Evolutionary conservation across 2,113 vertebrate genomes (phyloP).

Genomic region (Amblyornis subalaris): DNA sequence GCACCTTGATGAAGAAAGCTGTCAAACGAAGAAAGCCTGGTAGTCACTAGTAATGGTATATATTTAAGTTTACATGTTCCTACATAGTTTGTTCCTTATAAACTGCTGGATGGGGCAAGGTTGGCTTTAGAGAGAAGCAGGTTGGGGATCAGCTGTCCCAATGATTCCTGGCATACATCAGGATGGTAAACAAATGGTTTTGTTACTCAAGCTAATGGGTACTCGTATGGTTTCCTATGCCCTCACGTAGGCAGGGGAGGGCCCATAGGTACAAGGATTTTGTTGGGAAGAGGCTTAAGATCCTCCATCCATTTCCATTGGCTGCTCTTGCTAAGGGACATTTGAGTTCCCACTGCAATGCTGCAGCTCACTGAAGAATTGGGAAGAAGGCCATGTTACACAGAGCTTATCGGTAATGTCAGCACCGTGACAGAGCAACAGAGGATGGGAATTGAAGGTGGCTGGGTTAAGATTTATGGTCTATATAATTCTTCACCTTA

Average conservation of each 20-base stretch:
- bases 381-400: background rate
- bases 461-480: background rate
- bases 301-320: background rate
- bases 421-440: background rate
- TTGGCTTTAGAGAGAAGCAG: background rate
- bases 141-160: background rate
- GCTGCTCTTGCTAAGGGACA: background rate
- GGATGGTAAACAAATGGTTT: background rate
- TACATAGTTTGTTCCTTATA: background rate
- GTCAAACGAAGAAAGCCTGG: background rate
- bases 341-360: background rate
- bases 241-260: background rate
- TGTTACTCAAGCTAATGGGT: background rate
- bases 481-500: background rate
- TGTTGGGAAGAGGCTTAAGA: background rate
- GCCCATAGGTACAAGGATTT: background rate
- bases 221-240: rapidly evolving
- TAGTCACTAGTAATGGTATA: background rate
- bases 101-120: background rate
- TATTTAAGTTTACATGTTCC: background rate
- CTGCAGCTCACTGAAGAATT: background rate
- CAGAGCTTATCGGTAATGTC: background rate
- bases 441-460: background rate
- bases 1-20: background rate
- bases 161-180: background rate